These are phyloP conservation scores for Vanessa tameamea DNA, from an alignment of 1,140 invertebrate genomes.

Conservation along the genomic window DNA sequence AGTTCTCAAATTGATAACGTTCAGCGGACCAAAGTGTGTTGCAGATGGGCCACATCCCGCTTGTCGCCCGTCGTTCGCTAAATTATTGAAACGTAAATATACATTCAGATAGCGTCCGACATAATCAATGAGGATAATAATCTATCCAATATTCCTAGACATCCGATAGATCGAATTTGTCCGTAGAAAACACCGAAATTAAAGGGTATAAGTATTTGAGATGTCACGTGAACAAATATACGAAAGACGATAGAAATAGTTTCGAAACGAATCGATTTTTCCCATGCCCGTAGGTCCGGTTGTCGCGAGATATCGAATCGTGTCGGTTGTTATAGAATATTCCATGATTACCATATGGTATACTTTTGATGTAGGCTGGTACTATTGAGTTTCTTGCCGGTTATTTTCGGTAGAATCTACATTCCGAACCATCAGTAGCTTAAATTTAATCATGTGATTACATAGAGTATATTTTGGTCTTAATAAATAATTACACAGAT, in stretches of 20 bases:
- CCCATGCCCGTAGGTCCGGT: neutral
- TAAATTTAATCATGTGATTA: too few relatives aligned
- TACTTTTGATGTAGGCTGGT: neutral
- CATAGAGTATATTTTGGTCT: too few relatives aligned
- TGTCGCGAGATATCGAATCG: neutral
- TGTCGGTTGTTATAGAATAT: neutral
- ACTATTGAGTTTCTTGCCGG: too few relatives aligned
- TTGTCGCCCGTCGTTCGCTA: conserved; percentile 1
- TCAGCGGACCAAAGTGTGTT: neutral
- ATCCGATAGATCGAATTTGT: too few relatives aligned
- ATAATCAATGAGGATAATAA: neutral
- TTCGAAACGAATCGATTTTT: too few relatives aligned
- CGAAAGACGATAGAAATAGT: too few relatives aligned
- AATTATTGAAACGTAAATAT: conserved; percentile 9
- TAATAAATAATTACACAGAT: too few relatives aligned
- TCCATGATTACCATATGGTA: neutral
- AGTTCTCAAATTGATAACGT: neutral
- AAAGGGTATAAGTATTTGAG: too few relatives aligned
- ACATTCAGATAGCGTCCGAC: conserved; percentile 1
- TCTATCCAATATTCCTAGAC: neutral
- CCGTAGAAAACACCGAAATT: too few relatives aligned
- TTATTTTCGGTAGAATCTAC: too few relatives aligned
- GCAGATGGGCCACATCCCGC: conserved; percentile 13
- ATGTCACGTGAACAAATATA: too few relatives aligned
- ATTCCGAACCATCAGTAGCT: too few relatives aligned